Conservation (phyloP, 2,888 invertebrate genomes). For the Tipula unca region DNA sequence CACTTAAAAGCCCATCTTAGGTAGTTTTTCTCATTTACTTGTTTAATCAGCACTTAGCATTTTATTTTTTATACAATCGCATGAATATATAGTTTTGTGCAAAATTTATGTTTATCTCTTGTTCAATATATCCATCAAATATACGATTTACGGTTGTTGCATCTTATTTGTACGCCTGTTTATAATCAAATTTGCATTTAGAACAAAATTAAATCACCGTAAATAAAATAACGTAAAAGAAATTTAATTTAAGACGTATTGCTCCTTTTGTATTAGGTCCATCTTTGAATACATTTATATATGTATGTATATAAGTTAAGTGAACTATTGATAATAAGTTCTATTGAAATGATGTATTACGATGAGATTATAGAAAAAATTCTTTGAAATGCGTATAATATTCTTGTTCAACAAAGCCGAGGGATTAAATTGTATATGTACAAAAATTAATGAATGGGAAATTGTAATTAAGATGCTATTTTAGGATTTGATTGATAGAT, state of each 20-base stretch:
- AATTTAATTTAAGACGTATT: background rate
- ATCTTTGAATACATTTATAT: background rate
- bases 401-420: background rate
- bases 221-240: background rate
- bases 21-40: background rate
- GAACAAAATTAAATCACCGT: background rate
- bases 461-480: constrained; percentile 14
- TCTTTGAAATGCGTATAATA: background rate
- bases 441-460: background rate
- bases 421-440: background rate
- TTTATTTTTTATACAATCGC: background rate
- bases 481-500: background rate
- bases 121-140: background rate
- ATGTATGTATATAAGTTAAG: background rate
- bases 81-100: background rate
- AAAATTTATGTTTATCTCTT: background rate
- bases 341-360: background rate
- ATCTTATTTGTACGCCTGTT: background rate
- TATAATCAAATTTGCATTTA: background rate
- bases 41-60: background rate
- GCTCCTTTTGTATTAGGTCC: background rate
- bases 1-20: background rate
- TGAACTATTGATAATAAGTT: background rate
- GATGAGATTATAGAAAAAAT: background rate
- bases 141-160: background rate